Evolutionary conservation across 2,797 vertebrate species (phyloP).

Genomic region (Notamacropus eugenii): DNA sequence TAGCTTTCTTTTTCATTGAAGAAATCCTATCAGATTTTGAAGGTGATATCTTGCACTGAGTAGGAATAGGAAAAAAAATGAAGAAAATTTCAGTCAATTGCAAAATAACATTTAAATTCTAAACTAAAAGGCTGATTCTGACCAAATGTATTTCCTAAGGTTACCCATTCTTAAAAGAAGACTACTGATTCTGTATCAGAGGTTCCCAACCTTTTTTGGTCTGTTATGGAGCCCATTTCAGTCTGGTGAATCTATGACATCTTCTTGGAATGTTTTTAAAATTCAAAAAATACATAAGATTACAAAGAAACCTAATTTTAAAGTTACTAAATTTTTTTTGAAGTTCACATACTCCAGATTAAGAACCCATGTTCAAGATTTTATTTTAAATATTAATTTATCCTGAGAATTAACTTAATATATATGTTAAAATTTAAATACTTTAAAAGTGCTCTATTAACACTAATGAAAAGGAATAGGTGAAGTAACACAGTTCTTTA

Average conservation of each 20-base stretch:
- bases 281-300: not conserved
- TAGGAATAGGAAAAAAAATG: conserved; percentile 43
- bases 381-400: not conserved
- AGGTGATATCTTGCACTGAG: conserved; percentile 33
- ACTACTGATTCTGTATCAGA: not conserved
- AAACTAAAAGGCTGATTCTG: conserved; percentile 35
- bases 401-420: not conserved
- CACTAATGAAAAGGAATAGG: too few species aligned
- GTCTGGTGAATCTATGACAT: not conserved
- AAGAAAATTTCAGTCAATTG: not conserved
- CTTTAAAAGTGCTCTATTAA: not conserved
- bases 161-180: not conserved
- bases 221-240: not conserved
- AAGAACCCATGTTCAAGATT: not conserved
- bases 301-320: not conserved
- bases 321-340: too few species aligned
- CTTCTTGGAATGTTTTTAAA: not conserved
- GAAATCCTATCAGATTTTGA: conserved; percentile 40
- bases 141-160: conserved; percentile 7
- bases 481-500: too few species aligned
- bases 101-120: not conserved
- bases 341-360: too few species aligned
- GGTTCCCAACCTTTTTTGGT: not conserved
- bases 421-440: not conserved
- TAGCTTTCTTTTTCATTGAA: conserved; percentile 50